Percentiles rank a stretch among this genome's conserved stretches.
phyloP scores from a whole-genome alignment of 2,888 invertebrate species.

The Ectropis crepuscularia region DNA sequence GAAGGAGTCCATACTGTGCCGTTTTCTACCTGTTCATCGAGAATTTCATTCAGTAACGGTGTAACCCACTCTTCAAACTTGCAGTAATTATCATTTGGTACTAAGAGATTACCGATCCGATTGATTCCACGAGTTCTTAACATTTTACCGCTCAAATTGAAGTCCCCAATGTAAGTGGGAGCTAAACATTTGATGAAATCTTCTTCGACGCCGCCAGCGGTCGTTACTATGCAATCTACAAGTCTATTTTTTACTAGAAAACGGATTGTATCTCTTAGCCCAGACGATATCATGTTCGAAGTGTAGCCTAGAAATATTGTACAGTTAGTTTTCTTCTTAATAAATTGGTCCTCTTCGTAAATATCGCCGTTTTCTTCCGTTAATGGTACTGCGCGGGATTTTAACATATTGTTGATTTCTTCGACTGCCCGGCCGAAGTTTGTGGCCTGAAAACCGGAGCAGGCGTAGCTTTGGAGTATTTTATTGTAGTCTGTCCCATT shows the following conservation, averaged over 20 bases:
- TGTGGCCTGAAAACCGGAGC: slow-evolving; percentile 98
- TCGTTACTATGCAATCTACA: slow-evolving; percentile 98
- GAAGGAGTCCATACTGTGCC: slow-evolving; percentile 94
- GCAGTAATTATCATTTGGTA: slow-evolving; percentile 99
- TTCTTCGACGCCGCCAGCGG: slow-evolving; percentile 99
- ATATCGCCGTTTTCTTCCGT: slow-evolving; percentile 87
- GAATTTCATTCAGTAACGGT: slow-evolving; percentile 95
- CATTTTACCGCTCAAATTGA: slow-evolving; percentile 91
- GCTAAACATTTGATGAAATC: slow-evolving; percentile 99
- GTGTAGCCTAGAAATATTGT: slow-evolving; percentile 99
- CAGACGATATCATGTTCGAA: slow-evolving; percentile 98
- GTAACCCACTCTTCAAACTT: slow-evolving; percentile 98
- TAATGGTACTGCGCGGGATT: slow-evolving; percentile 88
- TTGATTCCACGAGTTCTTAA: slow-evolving; percentile 95
- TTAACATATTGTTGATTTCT: slow-evolving; percentile 96
- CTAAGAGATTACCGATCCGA: slow-evolving; percentile 94
- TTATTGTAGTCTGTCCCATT: slow-evolving; percentile 93
- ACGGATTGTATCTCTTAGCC: slow-evolving; percentile 94
- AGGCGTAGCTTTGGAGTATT: slow-evolving; percentile 90
- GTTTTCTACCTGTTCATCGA: slow-evolving; percentile 92
- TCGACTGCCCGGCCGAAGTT: slow-evolving; percentile 95
- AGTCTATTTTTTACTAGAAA: slow-evolving; percentile 88
- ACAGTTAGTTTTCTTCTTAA: slow-evolving; percentile 91
- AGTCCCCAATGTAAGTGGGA: slow-evolving; percentile 97
- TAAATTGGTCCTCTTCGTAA: slow-evolving; percentile 92